Evolutionary conservation across 2,888 invertebrate genomes (phyloP).

Genomic region (Nasonovia ribisnigri): DNA sequence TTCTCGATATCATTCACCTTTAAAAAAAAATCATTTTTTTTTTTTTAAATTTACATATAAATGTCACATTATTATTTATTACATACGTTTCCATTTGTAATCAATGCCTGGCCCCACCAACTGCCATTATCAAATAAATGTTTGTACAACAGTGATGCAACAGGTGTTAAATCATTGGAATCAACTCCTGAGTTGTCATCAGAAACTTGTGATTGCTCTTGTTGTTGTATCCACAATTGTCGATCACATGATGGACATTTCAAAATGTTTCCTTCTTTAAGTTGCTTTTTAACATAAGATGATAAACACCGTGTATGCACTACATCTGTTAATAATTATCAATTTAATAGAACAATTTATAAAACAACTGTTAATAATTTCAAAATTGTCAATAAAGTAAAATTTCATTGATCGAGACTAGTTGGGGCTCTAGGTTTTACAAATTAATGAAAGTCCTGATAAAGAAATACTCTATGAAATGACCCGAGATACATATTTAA

Average conservation of each 20-base stretch:
- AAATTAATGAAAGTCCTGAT: neutral
- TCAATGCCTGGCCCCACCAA: constrained; percentile 48
- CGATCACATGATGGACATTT: constrained; percentile 51
- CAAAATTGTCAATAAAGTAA: neutral
- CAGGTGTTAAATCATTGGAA: constrained; percentile 34
- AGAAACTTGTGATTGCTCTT: neutral
- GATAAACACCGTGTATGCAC: constrained; percentile 40
- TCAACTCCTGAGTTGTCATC: neutral
- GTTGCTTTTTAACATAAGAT: constrained; percentile 39
- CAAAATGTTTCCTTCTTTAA: constrained; percentile 27
- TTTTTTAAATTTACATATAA: neutral
- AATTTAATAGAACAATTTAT: neutral
- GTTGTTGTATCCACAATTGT: constrained; percentile 23
- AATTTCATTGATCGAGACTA: neutral
- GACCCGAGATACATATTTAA: neutral
- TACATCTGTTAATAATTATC: constrained; percentile 32
- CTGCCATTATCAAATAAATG: constrained; percentile 24
- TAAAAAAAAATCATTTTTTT: neutral
- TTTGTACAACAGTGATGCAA: constrained; percentile 42
- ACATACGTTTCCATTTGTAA: constrained; percentile 40
- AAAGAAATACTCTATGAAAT: neutral
- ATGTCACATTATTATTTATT: neutral
- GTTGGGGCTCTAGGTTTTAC: neutral
- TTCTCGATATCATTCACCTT: constrained; percentile 38
- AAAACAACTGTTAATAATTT: neutral